These are phyloP conservation scores for Dipodomys spectabilis DNA, from an alignment of 2,113 vertebrate species.

Conservation along the genomic window DNA sequence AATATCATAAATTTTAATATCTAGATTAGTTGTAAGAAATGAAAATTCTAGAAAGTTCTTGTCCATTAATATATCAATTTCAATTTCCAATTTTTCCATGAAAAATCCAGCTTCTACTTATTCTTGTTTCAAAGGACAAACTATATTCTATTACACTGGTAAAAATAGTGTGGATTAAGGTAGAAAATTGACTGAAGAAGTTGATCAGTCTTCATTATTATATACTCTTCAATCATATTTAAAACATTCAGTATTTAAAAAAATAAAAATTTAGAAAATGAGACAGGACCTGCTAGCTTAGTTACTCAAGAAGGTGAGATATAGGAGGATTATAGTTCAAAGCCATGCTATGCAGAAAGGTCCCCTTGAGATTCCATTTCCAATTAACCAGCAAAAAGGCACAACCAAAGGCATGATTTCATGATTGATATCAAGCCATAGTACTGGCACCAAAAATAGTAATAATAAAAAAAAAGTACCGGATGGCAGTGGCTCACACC, in stretches of 20 bases:
- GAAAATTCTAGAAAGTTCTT: neutral
- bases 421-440: too few species aligned
- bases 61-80: neutral
- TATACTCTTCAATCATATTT: neutral
- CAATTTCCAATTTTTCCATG: neutral
- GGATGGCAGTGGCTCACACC: too few species aligned
- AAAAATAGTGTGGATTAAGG: neutral
- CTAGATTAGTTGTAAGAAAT: neutral
- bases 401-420: too few species aligned
- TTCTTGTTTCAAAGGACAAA: neutral
- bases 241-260: neutral
- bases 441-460: too few species aligned
- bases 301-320: too few species aligned
- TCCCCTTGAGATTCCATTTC: too few species aligned
- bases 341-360: too few species aligned
- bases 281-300: too few species aligned
- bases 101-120: neutral
- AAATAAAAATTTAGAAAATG: too few species aligned
- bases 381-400: too few species aligned
- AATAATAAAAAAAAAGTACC: too few species aligned
- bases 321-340: too few species aligned
- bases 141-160: neutral
- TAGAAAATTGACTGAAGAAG: neutral
- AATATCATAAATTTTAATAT: neutral
- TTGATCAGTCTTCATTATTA: neutral